Evolutionary conservation across 2,888 invertebrate species (phyloP), one percentile per base, ranked within the genome.

Genomic region (Shargacucullia verbasci): DNA sequence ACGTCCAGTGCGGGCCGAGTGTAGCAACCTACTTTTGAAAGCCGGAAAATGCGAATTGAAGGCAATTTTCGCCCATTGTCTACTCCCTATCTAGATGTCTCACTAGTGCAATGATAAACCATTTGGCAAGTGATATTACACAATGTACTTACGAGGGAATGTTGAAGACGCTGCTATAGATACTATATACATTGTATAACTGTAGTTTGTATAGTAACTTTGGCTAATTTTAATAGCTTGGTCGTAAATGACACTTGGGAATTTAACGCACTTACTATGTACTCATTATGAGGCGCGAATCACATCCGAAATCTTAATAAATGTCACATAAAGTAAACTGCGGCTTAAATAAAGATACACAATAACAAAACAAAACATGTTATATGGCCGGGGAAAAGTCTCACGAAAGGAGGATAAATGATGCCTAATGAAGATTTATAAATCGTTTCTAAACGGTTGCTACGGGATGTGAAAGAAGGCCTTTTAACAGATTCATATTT

Each of bases 41-140:
- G 90, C 92, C 92, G 93, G 93, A 92, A 90, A 91, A 91, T 91
- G 86, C 88, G 90, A 93, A 93, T 93, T 93, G 91, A 91, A 90
- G 85, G 85, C 88, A 92, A 93, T 92, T 91, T 91, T 89, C 83
- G 82, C 82, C 82, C 79, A 82, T 85, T 84, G 86, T 84, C 86
- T 86, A 84, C 85, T 54, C 63, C 86, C 86, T 83, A 83, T 78
- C 78, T 83, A 76, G 78, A 64, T 76, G 65, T 72, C 63, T 66
- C 37, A 65, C 43, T 53, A 57, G 53, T 64, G 63, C 71, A 76
- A 75, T 71, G 71, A 70, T 74, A 73, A 59, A 50, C 43, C 20
- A 58, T 70, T 74, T 59, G 62, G 45, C 44, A 52, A 57, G 59
- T 45, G 43, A 62, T 49, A 53, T 49, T 45, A 47, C 35, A 43